A percentile compares a stretch with the other conserved stretches of the same genome.
Conservation (phyloP, 2,888 invertebrate genomes). For the Oscheius myriophilus region DNA sequence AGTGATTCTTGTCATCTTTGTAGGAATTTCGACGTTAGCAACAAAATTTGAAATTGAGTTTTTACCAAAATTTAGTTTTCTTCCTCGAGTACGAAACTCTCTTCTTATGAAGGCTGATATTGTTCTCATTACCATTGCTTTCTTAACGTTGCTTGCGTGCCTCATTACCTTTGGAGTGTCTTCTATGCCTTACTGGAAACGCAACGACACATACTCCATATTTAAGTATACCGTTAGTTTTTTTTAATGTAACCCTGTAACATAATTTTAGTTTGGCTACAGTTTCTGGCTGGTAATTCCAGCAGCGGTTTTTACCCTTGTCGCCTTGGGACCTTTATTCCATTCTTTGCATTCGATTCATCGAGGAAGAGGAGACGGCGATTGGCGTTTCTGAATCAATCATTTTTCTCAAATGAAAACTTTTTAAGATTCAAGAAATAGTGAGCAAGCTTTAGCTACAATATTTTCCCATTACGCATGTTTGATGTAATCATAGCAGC, state of each 20-base stretch:
- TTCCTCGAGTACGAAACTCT: background rate
- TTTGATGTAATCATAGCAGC: too few species aligned
- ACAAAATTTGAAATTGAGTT: background rate
- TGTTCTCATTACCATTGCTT: conserved; percentile 1
- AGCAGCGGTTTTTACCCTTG: conserved; percentile 6
- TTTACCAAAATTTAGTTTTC: conserved; percentile 15
- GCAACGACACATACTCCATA: background rate
- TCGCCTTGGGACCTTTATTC: conserved; percentile 16
- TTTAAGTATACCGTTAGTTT: too few species aligned
- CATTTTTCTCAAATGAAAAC: background rate
- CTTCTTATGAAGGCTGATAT: conserved; percentile 19
- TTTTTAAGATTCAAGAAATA: too few species aligned
- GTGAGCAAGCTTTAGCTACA: too few species aligned
- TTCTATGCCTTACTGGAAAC: conserved; percentile 9
- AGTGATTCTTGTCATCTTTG: conserved; percentile 7
- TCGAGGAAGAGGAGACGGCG: conserved; percentile 3
- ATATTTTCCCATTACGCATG: too few species aligned
- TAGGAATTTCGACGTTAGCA: conserved; percentile 2
- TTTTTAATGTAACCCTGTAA: too few species aligned
- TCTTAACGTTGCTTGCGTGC: conserved; percentile 9
- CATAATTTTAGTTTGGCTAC: conserved; percentile 20
- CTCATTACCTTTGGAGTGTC: conserved; percentile 19
- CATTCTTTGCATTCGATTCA: conserved; percentile 12
- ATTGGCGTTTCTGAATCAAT: background rate
- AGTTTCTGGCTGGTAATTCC: conserved; percentile 24